These are phyloP conservation scores for Cuculus canorus DNA, from an alignment of 2,797 vertebrate genomes.

Conservation along the genomic window DNA sequence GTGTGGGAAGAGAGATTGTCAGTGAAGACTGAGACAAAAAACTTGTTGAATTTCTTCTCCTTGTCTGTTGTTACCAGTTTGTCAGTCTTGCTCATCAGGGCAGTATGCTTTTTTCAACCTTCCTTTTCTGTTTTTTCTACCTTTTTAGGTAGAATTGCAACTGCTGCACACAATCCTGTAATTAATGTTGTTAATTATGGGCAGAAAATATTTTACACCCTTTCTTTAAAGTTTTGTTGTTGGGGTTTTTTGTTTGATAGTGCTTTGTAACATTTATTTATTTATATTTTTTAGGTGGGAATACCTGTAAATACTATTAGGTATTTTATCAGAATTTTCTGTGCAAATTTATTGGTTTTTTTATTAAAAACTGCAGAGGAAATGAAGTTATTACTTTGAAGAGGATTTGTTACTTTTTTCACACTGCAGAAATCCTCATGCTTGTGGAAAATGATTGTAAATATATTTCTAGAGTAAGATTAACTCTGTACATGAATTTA, in stretches of 20 bases:
- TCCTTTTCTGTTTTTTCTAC: no score
- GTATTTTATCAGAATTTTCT: not conserved
- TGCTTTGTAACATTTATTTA: not conserved
- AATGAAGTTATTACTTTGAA: not conserved
- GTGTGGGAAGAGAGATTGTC: no score
- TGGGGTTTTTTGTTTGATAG: accelerated
- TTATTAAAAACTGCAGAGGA: not conserved
- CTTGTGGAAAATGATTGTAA: not conserved
- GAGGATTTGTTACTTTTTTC: not conserved
- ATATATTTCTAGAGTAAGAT: not conserved
- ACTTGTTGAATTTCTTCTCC: no score
- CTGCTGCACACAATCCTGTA: not conserved
- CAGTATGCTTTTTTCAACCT: no score
- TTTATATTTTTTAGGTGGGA: not conserved
- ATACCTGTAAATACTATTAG: not conserved
- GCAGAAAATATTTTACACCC: not conserved
- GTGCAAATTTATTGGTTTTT: no score
- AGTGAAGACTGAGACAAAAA: no score
- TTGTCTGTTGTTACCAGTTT: no score
- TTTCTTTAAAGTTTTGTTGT: not conserved
- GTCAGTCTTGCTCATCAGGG: no score
- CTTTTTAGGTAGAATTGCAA: not conserved
- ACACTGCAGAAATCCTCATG: not conserved
- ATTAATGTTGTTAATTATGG: not conserved
- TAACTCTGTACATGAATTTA: not conserved